These are phyloP conservation scores for Napeogenes inachia DNA, from an alignment of 2,888 invertebrate genomes.

Conservation along the genomic window DNA sequence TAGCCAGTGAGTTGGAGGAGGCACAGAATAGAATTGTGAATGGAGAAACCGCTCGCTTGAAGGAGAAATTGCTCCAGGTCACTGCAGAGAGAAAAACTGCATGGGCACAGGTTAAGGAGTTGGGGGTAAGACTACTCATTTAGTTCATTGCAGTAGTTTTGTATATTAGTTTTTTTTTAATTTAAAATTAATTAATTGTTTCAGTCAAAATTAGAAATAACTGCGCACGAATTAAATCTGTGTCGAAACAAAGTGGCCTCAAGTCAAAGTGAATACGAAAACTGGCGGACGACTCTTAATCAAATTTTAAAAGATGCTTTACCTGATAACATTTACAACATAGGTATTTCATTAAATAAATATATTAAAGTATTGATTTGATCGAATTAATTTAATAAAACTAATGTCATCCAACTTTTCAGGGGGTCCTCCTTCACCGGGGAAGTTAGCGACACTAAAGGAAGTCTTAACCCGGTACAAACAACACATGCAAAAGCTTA, in stretches of 20 bases:
- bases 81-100: conserved; percentile 69
- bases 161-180: too few relatives aligned
- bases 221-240: conserved; percentile 64
- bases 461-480: conserved; percentile 63
- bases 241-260: conserved; percentile 53
- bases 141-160: too few relatives aligned
- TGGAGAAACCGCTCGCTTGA: conserved; percentile 53
- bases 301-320: conserved; percentile 58
- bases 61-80: conserved; percentile 67
- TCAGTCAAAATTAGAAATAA: conserved; percentile 68
- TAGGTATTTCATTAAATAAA: conserved; percentile 39
- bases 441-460: conserved; percentile 62
- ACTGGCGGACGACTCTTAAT: conserved; percentile 58
- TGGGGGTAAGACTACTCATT: conserved; percentile 52
- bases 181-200: not conserved
- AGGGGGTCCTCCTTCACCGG: conserved; percentile 67
- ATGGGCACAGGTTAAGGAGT: conserved; percentile 73
- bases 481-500: conserved; percentile 57
- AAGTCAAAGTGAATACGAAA: conserved; percentile 60
- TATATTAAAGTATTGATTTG: not conserved
- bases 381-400: not conserved
- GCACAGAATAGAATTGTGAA: conserved; percentile 75
- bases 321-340: conserved; percentile 52
- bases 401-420: not conserved
- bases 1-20: conserved; percentile 78